phyloP scores from a whole-genome alignment of 2,113 vertebrate species.

The Indicator indicator region DNA sequence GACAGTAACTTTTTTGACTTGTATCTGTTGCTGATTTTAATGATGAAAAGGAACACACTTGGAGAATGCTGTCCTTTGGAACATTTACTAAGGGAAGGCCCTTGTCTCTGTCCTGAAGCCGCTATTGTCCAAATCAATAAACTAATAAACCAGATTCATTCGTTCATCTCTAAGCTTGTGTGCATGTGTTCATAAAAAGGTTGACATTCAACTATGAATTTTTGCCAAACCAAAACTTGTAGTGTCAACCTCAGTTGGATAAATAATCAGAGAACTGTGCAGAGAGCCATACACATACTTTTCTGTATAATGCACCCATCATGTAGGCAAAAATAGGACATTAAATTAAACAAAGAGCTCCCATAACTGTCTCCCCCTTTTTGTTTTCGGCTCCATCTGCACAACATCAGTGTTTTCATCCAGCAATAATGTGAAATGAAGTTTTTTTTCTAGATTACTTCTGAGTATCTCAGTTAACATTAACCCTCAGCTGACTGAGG shows the following conservation, averaged over 20 bases:
- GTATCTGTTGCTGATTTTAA: neutral
- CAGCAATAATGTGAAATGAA: neutral
- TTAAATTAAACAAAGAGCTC: neutral
- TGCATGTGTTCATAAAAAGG: neutral
- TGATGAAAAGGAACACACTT: neutral
- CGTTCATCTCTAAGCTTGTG: neutral
- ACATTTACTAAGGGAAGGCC: neutral
- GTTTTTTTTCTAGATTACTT: neutral
- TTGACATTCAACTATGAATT: neutral
- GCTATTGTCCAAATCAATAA: neutral
- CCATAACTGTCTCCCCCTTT: neutral
- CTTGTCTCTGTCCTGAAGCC: neutral
- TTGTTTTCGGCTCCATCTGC: neutral
- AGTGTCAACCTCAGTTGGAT: neutral
- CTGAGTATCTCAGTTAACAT: neutral
- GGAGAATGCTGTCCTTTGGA: neutral
- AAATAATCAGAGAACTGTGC: neutral
- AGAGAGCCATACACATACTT: neutral
- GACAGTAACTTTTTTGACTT: neutral
- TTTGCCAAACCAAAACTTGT: neutral
- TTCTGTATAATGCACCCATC: neutral
- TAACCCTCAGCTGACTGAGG: neutral
- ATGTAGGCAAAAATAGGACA: neutral
- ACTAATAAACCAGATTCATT: neutral
- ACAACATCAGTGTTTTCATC: neutral